Evolutionary conservation across 1,140 invertebrate species (phyloP), one percentile per base, ranked within the genome.

Genomic region (Dendroctonus valens): DNA sequence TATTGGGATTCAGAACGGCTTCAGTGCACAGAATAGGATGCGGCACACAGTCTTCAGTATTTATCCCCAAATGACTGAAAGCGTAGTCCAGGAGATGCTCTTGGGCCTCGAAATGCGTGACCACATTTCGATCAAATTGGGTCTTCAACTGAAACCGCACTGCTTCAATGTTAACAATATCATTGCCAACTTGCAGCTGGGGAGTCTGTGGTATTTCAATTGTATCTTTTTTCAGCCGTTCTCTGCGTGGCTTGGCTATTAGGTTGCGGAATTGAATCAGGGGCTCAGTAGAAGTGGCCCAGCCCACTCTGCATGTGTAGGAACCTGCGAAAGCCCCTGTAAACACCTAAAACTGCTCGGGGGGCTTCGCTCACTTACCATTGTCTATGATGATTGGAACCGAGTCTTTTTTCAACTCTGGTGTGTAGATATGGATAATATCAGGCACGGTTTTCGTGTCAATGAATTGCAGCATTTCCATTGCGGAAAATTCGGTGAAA

Each of bases 1-100:
- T 91, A 80, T 94, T 96, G 0, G 94, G 94, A 83, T 96, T 97
- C 8, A 92, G 85, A 76, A 93, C 85, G 5, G 94, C 85, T 81
- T 98, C 95, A 2, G 94, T 96, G 70, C 97, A 82, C 3, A 97
- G 84, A 73, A 98, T 85, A 0, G 95, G 93, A 83, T 97, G 92
- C 58, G 88, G 84, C 0, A 97, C 84, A 70, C 77, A 80, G 6
- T 87, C 86, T 50, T 93, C 86, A 9, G 88, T 91, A 71, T 94
- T 86, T 66, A 97, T 93, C 14, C 92, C 92, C 74, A 97, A 83
- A 75, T 96, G 92, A 8, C 83, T 85, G 77, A 97, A 97, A 3
- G 90, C 87, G 76, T 97, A 95, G 78, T 97, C 94, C 76, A 94
- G 91, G 62, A 97, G 89, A 79, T 92, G 90, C 79, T 97, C 95